Evolutionary conservation across 1,140 invertebrate genomes (phyloP).

Genomic region (Tenebrio molitor): DNA sequence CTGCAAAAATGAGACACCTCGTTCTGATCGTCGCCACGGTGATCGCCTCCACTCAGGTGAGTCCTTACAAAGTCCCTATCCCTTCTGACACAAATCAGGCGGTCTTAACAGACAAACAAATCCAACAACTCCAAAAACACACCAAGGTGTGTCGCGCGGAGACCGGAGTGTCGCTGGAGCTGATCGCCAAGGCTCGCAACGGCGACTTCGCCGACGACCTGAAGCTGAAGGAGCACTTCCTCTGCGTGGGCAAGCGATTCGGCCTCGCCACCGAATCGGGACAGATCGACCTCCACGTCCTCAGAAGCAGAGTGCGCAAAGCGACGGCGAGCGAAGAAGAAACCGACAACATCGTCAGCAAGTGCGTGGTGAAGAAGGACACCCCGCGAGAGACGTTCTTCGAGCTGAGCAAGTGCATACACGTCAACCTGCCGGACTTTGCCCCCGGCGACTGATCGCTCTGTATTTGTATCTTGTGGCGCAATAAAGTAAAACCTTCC

Average conservation of each 20-base stretch:
- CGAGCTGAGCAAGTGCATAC: slow-evolving; percentile 44
- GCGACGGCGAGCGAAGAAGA: slow-evolving; percentile 62
- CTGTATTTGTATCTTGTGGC: too few species aligned
- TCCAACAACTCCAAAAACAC: too few species aligned
- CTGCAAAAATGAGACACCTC: too few species aligned
- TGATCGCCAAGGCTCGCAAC: slow-evolving; percentile 24
- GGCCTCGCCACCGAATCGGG: slow-evolving; percentile 64
- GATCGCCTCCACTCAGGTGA: too few species aligned
- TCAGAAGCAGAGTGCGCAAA: too few species aligned
- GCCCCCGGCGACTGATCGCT: too few species aligned
- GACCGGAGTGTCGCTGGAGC: too few species aligned
- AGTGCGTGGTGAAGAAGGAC: slow-evolving; percentile 49
- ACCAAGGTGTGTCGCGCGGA: too few species aligned
- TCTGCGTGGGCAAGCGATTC: slow-evolving; percentile 67
- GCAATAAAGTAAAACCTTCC: not conserved
- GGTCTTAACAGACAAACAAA: too few species aligned
- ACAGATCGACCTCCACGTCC: slow-evolving; percentile 63
- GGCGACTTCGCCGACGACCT: slow-evolving; percentile 45
- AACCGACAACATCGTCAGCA: slow-evolving; percentile 43
- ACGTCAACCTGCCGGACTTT: not conserved
- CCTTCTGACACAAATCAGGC: too few species aligned
- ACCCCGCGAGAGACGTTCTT: slow-evolving; percentile 51
- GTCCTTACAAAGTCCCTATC: too few species aligned
- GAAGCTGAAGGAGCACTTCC: slow-evolving; percentile 65
- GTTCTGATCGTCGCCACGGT: too few species aligned